phyloP scores from a whole-genome alignment of 35 echinoderm and acorn worm species.

The Patiria miniata region DNA sequence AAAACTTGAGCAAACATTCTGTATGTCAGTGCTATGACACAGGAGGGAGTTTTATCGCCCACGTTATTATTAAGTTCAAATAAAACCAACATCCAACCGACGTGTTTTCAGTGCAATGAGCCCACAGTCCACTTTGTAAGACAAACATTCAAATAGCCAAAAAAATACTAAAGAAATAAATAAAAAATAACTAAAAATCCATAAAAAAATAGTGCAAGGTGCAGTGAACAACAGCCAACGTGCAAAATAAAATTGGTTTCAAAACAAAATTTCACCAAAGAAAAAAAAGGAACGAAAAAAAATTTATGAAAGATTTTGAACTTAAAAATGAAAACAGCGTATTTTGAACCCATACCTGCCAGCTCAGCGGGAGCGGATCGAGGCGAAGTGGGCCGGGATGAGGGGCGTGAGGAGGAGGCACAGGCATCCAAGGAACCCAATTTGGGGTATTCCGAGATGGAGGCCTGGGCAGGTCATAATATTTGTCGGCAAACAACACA shows the following conservation, averaged over 20 bases:
- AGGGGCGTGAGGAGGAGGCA: constrained; percentile 9
- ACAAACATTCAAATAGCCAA: too few species aligned
- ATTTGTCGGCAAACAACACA: not conserved
- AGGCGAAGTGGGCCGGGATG: constrained; percentile 41
- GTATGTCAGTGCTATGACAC: too few species aligned
- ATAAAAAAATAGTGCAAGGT: not conserved
- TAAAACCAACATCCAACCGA: too few species aligned
- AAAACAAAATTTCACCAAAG: not conserved
- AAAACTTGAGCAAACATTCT: too few species aligned
- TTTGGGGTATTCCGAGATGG: constrained; percentile 52
- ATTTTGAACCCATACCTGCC: constrained; percentile 47
- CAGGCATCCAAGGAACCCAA: constrained; percentile 34
- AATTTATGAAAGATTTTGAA: not conserved
- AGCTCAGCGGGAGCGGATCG: constrained; percentile 47
- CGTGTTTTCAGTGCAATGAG: too few species aligned
- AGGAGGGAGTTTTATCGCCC: too few species aligned
- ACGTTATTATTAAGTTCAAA: too few species aligned
- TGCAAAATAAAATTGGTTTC: too few species aligned
- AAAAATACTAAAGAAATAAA: not conserved
- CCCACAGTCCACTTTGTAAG: too few species aligned
- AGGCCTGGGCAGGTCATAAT: constrained; percentile 19
- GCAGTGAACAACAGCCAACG: too few species aligned
- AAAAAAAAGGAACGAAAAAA: not conserved
- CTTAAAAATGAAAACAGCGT: not conserved
- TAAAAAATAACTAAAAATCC: not conserved